Evolutionary conservation across 2,888 invertebrate genomes (phyloP).

Genomic region (Mechanitis mazaeus): DNA sequence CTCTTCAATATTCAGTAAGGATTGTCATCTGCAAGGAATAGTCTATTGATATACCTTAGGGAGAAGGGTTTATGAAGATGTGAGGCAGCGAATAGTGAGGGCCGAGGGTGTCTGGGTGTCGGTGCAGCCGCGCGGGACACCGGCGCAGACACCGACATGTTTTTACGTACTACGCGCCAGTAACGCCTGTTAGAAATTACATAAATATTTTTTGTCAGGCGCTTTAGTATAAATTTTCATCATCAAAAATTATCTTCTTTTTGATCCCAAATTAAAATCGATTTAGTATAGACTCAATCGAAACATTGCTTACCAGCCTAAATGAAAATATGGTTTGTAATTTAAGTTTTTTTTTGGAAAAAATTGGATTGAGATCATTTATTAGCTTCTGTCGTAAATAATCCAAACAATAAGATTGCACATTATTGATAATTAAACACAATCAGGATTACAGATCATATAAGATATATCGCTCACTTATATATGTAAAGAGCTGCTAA

Average conservation of each 20-base stretch:
- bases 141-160: slow-evolving; percentile 70
- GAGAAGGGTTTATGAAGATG: slow-evolving; percentile 82
- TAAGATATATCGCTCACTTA: slow-evolving; percentile 67
- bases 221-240: not conserved
- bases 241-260: too few relatives aligned
- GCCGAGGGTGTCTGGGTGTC: slow-evolving; percentile 60
- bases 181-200: slow-evolving; percentile 77
- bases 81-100: slow-evolving; percentile 81
- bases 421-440: too few relatives aligned
- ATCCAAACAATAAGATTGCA: too few relatives aligned
- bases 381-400: too few relatives aligned
- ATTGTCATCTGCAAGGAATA: not conserved
- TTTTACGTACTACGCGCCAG: slow-evolving; percentile 86
- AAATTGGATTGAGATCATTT: too few relatives aligned
- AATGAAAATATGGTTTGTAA: too few relatives aligned
- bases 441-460: too few relatives aligned
- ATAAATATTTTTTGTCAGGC: not conserved
- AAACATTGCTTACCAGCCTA: too few relatives aligned
- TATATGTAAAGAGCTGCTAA: slow-evolving; percentile 86
- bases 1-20: too few relatives aligned
- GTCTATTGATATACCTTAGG: slow-evolving; percentile 64
- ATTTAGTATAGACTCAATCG: too few relatives aligned
- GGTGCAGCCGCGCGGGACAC: slow-evolving; percentile 61
- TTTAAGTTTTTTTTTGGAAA: too few relatives aligned
- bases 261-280: too few relatives aligned